Conservation (phyloP, 2,888 invertebrate genomes). For the Cataglyphis cursor region DNA sequence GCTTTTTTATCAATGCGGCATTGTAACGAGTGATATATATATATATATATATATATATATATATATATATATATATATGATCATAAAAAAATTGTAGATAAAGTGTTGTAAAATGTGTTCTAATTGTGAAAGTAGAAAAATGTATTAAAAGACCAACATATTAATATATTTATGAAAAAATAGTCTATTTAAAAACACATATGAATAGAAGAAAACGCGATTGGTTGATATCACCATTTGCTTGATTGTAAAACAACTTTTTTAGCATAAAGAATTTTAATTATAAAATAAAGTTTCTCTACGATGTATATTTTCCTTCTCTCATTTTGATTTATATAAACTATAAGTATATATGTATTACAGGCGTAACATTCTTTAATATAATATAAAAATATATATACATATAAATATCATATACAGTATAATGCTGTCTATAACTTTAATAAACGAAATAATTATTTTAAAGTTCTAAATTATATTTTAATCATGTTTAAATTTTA, state of each 20-base stretch:
- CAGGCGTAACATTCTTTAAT: neutral
- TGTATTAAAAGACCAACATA: constrained; percentile 23
- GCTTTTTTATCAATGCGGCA: neutral
- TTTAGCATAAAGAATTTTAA: neutral
- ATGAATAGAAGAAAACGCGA: neutral
- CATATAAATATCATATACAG: neutral
- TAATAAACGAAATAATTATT: constrained; percentile 1
- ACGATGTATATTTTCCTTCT: neutral
- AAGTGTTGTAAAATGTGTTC: neutral
- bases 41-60: neutral
- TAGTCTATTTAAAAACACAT: constrained; percentile 16
- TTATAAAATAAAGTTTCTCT: neutral
- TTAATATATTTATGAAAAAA: constrained; percentile 49
- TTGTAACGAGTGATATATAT: neutral
- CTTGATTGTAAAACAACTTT: constrained; percentile 34
- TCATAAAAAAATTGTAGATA: neutral
- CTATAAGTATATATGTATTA: neutral
- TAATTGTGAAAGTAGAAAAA: neutral
- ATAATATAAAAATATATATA: neutral
- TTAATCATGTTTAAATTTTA: neutral
- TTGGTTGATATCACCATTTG: constrained; percentile 44
- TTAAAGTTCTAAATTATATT: neutral
- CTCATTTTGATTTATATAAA: neutral
- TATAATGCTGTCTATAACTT: neutral
- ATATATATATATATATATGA: too few species aligned